These are phyloP conservation scores for Ormyrus thymus DNA, from an alignment of 2,888 invertebrate genomes.

Conservation along the genomic window DNA sequence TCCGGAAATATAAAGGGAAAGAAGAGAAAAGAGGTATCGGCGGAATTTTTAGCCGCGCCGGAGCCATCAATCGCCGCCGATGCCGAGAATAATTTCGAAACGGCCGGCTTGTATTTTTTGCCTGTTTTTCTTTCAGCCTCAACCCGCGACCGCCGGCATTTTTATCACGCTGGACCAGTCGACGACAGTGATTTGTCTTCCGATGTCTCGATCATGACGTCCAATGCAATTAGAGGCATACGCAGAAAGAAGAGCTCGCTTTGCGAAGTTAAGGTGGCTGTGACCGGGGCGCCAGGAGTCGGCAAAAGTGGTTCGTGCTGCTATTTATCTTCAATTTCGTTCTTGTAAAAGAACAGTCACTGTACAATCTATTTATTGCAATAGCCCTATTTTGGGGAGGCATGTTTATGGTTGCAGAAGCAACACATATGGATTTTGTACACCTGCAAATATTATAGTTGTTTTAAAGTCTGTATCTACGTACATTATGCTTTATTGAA, in stretches of 20 bases:
- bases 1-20: conserved; percentile 35
- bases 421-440: too few relatives aligned
- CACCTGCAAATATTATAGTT: too few relatives aligned
- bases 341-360: conserved; percentile 14
- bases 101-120: background rate
- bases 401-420: too few relatives aligned
- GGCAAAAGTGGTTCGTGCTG: conserved; percentile 91
- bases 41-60: conserved; percentile 39
- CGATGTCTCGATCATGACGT: conserved; percentile 74
- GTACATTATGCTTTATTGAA: conserved; percentile 3
- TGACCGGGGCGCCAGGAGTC: conserved; percentile 91
- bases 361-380: background rate
- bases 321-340: background rate
- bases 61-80: conserved; percentile 11
- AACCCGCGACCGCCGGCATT: background rate
- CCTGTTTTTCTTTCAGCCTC: background rate
- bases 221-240: conserved; percentile 85
- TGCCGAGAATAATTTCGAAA: conserved; percentile 18
- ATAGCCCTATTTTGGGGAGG: too few relatives aligned
- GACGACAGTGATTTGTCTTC: conserved; percentile 11
- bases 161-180: conserved; percentile 44
- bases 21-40: conserved; percentile 23
- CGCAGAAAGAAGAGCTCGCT: conserved; percentile 92
- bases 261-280: conserved; percentile 92
- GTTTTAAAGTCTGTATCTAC: too few relatives aligned